Conservation (phyloP, 2,888 invertebrate species). For the Watsonalla binaria region DNA sequence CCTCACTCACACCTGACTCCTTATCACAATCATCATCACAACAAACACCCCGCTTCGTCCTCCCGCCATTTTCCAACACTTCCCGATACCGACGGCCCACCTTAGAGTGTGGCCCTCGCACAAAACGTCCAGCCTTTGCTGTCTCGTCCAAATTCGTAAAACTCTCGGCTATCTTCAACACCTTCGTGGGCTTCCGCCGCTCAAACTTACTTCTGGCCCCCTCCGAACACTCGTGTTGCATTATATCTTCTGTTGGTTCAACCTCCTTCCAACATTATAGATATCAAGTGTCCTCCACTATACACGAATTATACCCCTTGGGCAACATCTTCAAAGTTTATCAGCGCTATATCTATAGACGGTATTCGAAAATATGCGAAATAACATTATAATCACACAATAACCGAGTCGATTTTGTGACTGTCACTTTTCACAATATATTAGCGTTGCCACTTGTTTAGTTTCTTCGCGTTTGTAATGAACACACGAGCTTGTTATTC, state of each 20-base stretch:
- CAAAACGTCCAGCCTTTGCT: constrained; percentile 67
- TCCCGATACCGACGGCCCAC: constrained; percentile 55
- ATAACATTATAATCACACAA: constrained; percentile 62
- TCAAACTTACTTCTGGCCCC: constrained; percentile 64
- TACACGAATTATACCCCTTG: constrained; percentile 43
- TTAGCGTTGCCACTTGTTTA: constrained; percentile 38
- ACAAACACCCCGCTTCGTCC: constrained; percentile 62
- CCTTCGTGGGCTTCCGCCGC: constrained; percentile 72
- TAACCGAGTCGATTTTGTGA: constrained; percentile 56
- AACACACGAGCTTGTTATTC: constrained; percentile 40
- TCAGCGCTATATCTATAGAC: constrained; percentile 45
- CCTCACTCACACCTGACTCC: constrained; percentile 74
- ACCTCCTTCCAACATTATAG: constrained; percentile 71
- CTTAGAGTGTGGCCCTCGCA: constrained; percentile 67
- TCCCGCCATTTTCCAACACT: constrained; percentile 41
- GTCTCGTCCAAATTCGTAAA: constrained; percentile 75
- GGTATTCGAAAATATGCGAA: constrained; percentile 63
- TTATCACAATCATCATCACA: constrained; percentile 73
- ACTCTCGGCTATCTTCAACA: constrained; percentile 75
- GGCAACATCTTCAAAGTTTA: constrained; percentile 45
- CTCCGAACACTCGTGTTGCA: constrained; percentile 71
- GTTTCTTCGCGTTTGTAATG: constrained; percentile 30
- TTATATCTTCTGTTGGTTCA: constrained; percentile 67
- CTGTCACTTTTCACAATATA: constrained; percentile 71
- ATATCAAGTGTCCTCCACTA: constrained; percentile 54